Conservation (phyloP, 2,797 vertebrate genomes). For the Bovichtus variegatus region DNA sequence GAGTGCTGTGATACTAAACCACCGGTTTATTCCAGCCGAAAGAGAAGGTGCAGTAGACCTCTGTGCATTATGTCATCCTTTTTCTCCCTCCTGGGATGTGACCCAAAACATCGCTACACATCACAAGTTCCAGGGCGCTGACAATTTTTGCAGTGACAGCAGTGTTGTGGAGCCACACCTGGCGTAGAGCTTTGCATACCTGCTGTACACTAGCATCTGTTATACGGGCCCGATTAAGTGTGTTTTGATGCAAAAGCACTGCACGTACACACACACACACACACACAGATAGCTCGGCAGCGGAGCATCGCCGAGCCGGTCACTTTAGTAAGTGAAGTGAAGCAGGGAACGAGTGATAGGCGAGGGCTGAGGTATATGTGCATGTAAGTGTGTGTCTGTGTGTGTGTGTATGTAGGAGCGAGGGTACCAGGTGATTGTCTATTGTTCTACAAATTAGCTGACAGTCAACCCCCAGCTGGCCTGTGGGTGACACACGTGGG, state of each 20-base stretch:
- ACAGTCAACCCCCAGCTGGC: conserved; percentile 62
- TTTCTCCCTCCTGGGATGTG: conserved; percentile 35
- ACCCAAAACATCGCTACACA: conserved; percentile 68
- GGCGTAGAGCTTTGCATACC: conserved; percentile 56
- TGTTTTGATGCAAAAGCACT: conserved; percentile 53
- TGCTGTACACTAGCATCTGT: conserved; percentile 61
- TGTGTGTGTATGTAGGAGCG: conserved; percentile 17
- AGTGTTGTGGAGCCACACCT: conserved; percentile 68
- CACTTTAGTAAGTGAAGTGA: conserved; percentile 50
- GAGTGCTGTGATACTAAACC: conserved; percentile 31
- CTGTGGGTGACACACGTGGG: conserved; percentile 65
- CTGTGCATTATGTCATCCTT: conserved; percentile 53
- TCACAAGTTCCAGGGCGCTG: conserved; percentile 44
- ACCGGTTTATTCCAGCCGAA: conserved; percentile 16
- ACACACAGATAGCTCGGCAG: conserved; percentile 22
- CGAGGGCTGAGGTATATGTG: background rate
- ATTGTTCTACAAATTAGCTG: conserved; percentile 74
- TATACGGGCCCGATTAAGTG: conserved; percentile 46
- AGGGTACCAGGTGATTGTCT: conserved; percentile 62
- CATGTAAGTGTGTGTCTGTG: background rate
- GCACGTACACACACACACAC: background rate
- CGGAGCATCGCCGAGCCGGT: conserved; percentile 42
- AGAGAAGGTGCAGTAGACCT: conserved; percentile 29
- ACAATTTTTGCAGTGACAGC: conserved; percentile 72
- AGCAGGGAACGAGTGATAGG: conserved; percentile 7